A percentile compares a stretch with the other conserved stretches of the same genome.
Evolutionary conservation across 1,140 invertebrate genomes (phyloP).

Genomic region (Euglossa dilemma): DNA sequence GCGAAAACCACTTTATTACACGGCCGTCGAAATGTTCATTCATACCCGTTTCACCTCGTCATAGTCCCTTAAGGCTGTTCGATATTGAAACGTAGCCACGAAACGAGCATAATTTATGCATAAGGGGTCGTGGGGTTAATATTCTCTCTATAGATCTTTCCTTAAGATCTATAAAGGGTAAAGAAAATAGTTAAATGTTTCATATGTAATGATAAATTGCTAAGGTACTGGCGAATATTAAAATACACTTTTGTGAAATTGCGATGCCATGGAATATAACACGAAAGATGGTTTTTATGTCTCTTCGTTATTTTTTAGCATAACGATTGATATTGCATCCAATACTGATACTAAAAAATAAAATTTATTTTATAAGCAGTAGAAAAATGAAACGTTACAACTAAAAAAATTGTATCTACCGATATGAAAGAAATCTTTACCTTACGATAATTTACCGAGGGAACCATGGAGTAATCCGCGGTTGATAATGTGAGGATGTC

Average conservation of each 20-base stretch:
- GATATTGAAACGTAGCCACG: neutral
- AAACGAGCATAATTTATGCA: neutral
- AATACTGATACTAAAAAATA: neutral
- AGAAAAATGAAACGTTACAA: neutral
- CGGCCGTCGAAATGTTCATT: constrained; percentile 62
- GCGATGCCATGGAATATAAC: neutral
- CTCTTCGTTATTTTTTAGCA: neutral
- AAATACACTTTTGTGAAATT: too few relatives aligned
- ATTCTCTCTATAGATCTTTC: neutral
- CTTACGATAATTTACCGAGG: neutral
- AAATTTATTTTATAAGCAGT: neutral
- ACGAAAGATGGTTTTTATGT: neutral
- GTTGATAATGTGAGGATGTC: constrained; percentile 6
- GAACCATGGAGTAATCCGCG: neutral
- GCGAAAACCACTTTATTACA: constrained; percentile 64
- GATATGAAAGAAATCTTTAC: neutral
- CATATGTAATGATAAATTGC: neutral
- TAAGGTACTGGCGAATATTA: neutral
- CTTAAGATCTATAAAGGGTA: too few relatives aligned
- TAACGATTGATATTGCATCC: neutral
- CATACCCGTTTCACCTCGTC: constrained; percentile 54
- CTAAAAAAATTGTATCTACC: neutral
- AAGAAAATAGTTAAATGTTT: neutral
- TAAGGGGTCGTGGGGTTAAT: too few relatives aligned
- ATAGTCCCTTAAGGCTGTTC: constrained; percentile 34